Evolutionary conservation across 1,140 invertebrate genomes (phyloP).

Genomic region (Dolichoris vasculosae): DNA sequence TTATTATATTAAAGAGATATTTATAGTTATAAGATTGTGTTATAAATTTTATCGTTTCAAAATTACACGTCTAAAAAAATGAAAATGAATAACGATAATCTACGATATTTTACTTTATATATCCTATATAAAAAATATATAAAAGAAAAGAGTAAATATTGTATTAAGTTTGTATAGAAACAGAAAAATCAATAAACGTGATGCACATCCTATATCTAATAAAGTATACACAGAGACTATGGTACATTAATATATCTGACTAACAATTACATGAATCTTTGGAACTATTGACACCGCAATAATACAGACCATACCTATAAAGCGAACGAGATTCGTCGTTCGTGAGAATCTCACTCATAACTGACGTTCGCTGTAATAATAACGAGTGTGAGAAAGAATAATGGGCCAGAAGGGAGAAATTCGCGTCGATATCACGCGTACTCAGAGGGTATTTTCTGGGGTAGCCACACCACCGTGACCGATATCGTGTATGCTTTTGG

Average conservation of each 20-base stretch:
- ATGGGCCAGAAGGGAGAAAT: slow-evolving; percentile 52
- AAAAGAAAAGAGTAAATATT: background rate
- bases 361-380: slow-evolving; percentile 40
- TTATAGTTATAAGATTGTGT: background rate
- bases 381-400: slow-evolving; percentile 55
- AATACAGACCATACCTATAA: background rate
- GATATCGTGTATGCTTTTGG: background rate
- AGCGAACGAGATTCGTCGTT: background rate
- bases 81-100: background rate
- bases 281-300: background rate
- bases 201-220: background rate
- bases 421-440: slow-evolving; percentile 31
- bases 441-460: slow-evolving; percentile 9
- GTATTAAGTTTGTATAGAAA: background rate
- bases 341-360: slow-evolving; percentile 43
- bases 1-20: background rate
- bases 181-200: background rate
- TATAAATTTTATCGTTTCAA: background rate
- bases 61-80: background rate
- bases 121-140: background rate
- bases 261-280: slow-evolving; percentile 37
- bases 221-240: background rate
- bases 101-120: no score
- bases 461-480: slow-evolving; percentile 26
- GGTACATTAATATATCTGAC: slow-evolving; percentile 1